A percentile compares a stretch with the other conserved stretches of the same genome.
Evolutionary conservation across 2,797 vertebrate species (phyloP).

Genomic region (Spinus olivaceus): DNA sequence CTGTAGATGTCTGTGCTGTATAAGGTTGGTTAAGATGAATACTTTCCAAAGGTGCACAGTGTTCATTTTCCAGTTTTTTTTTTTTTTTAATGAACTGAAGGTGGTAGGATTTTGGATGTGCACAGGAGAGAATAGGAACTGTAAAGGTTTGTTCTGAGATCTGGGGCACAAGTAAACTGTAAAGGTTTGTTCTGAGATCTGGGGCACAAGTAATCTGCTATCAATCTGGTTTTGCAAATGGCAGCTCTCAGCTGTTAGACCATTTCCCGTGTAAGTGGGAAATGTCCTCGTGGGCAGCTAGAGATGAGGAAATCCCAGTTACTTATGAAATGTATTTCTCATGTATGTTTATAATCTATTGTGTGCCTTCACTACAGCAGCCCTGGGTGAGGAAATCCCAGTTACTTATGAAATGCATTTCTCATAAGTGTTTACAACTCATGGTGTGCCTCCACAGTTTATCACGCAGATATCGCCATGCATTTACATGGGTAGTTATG

Average conservation of each 20-base stretch:
- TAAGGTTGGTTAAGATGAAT: not conserved
- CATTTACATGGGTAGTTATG: not conserved
- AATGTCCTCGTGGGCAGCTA: not conserved
- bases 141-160: not conserved
- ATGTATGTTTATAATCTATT: not conserved
- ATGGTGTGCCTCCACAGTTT: not conserved
- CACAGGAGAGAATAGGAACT: not conserved
- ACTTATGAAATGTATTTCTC: slow-evolving; percentile 16
- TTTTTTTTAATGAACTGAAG: not conserved
- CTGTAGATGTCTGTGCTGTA: not conserved
- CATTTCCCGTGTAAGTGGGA: not conserved
- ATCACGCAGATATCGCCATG: not conserved
- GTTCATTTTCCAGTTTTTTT: not conserved
- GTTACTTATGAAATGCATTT: slow-evolving; percentile 12
- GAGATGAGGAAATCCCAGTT: slow-evolving; percentile 1
- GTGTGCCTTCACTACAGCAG: not conserved
- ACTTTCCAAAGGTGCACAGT: not conserved
- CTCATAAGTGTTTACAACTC: not conserved
- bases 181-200: not conserved
- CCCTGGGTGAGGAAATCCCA: not conserved
- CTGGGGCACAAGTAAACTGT: too few species aligned
- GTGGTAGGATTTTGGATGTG: not conserved
- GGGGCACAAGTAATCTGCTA: not conserved
- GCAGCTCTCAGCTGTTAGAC: not conserved
- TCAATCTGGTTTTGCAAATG: not conserved